Evolutionary conservation across 37 sponge, comb jelly and placozoan genomes (phyloP), one percentile per base, ranked within the genome.

Genomic region (Spongia lamella): DNA sequence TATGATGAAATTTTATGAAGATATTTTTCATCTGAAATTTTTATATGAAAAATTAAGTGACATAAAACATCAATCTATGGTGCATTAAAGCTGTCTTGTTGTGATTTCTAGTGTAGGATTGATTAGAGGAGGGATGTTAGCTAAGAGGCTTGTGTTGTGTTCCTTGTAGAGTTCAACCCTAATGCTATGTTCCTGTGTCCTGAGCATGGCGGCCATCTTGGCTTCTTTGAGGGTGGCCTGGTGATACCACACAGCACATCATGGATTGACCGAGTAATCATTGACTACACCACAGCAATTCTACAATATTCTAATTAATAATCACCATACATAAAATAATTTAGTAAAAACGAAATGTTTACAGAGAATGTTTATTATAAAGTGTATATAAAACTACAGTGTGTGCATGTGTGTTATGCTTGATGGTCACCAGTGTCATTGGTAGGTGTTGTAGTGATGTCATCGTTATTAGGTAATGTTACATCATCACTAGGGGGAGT

Each of bases 171-270:
- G 26, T 24, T 24, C 43, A 88, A 91, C 56, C 56, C 75, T 22
- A 92, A 88, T 5, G 82, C 93, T 31, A 40, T 95, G 33, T 88
- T 88, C 66, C 89, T 95, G 21, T 31, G 22, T 22, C 81, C 96
- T 4, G 31, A 77, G 1, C 61, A 92, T 75, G 97, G 97, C 21
- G 92, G 92, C 29, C 97, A 97, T 72, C 79, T 97, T 53, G 97
- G 84, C 0, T 97, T 78, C 81, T 97, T 69, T 70, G 91, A 93
- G 56, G 94, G 87, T 2, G 83, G 89, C 17, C 15, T 76, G 5
- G 0, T 94, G 0, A 63, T 78, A 14, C 94, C 89, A 1, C 65
- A 79, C 64, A 68, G 66, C 0, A 16, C 77, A 32, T 75, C 87
- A 37, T 97, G 97, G 97, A 30, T 93, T 53, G 94, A 97, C 66